phyloP scores from a whole-genome alignment of 2,888 invertebrate genomes.

The Tineola bisselliella region DNA sequence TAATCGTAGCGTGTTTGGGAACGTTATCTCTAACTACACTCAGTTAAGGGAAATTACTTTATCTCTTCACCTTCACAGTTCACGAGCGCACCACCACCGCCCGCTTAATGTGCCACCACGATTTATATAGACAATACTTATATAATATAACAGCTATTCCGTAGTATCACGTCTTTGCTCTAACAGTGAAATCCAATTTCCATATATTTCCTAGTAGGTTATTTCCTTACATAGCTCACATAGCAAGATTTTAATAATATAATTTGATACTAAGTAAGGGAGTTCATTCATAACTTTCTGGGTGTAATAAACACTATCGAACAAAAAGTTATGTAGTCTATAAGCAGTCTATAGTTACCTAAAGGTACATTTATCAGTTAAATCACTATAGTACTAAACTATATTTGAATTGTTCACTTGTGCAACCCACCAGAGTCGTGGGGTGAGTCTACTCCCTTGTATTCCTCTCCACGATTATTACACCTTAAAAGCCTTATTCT shows the following conservation, averaged over 20 bases:
- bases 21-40: conserved; percentile 36
- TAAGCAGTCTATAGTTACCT: too few relatives aligned
- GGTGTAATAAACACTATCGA: too few relatives aligned
- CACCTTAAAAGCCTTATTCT: conserved; percentile 8
- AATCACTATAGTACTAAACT: neutral
- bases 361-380: neutral
- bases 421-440: neutral
- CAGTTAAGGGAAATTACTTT: conserved; percentile 44
- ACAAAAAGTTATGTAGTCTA: too few relatives aligned
- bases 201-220: too few relatives aligned
- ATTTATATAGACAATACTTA: neutral
- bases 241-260: too few relatives aligned
- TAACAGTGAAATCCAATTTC: too few relatives aligned
- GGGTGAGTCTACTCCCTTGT: neutral
- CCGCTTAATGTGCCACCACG: conserved; percentile 11
- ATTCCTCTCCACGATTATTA: conserved; percentile 10
- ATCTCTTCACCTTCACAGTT: conserved; percentile 39
- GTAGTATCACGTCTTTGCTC: neutral
- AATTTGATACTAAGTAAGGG: too few relatives aligned
- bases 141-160: too few relatives aligned
- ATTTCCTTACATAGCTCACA: too few relatives aligned
- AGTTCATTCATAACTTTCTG: too few relatives aligned
- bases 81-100: conserved; percentile 18
- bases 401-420: conserved; percentile 2
- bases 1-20: conserved; percentile 31